Conservation (phyloP, 2,797 vertebrate species). For the Notoglanidium macrostoma region DNA sequence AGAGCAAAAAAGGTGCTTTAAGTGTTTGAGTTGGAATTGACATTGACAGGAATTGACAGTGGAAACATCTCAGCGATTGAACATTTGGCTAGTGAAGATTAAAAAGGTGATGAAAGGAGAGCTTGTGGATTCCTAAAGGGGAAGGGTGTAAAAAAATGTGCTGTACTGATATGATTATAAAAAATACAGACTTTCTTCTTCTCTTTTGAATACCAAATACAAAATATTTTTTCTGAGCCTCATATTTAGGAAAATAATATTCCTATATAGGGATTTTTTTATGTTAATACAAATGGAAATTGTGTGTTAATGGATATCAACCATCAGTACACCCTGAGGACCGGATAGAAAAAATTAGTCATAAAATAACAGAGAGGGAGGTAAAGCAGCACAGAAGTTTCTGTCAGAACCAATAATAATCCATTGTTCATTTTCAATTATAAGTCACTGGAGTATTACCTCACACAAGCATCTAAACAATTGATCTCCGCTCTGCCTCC, state of each 20-base stretch:
- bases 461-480: slow-evolving; percentile 38
- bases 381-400: not conserved
- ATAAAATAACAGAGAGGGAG: not conserved
- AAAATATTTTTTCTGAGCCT: not conserved
- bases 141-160: not conserved
- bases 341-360: not conserved
- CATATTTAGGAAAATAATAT: not conserved
- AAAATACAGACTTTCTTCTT: not conserved
- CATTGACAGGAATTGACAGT: slow-evolving; percentile 12
- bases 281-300: not conserved
- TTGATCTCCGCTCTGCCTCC: slow-evolving; percentile 19
- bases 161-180: not conserved
- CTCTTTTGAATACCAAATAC: not conserved
- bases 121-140: not conserved
- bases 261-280: not conserved
- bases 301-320: not conserved
- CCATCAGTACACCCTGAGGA: not conserved
- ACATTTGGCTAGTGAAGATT: slow-evolving; percentile 8
- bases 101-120: slow-evolving; percentile 7
- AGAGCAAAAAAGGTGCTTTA: not conserved
- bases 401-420: slow-evolving; percentile 25
- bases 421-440: slow-evolving; percentile 37
- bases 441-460: slow-evolving; percentile 32
- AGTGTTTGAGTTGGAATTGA: not conserved
- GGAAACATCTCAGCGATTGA: not conserved